Evolutionary conservation across 2,888 invertebrate species (phyloP), one percentile per base, ranked within the genome.

Genomic region (Caenorhabditis wallacei): DNA sequence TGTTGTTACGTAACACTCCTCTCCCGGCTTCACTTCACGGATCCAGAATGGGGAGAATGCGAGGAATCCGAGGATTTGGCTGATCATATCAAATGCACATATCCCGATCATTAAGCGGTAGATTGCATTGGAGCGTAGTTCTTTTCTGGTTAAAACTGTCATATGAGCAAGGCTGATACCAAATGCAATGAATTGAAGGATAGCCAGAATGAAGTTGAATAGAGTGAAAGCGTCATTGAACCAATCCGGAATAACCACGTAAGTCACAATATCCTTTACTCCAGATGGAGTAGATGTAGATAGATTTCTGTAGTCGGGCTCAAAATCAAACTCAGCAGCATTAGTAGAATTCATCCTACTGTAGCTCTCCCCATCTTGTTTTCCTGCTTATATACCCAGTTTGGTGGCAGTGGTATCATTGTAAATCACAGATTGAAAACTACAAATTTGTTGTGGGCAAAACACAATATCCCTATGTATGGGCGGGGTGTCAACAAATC

Each of bases 21-120:
- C 37, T 4, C 51, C 71, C 24, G 16, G 16, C 2, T 24, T 8
- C 2, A 46, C 30, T 16, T 40, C 18, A 37, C 69, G 16, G 18
- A 71, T 71, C 48, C 57, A 48, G 22, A 71, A 71, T 2, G 70
- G 70, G 1, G 70, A 63, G n/a, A 48, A 63, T 0, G 54, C 3
- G 43, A 63, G 24, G 20, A 72, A 54, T 3, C 51, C 37, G 0
- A 51, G 5, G 0, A 72, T 13, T 37, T 63, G 40, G 10, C 51
- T 59, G 0, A 61, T 20, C 11, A 63, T n/a, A 16, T 71, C 70
- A n/a, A 37, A 59, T 16, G 48, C 7, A 18, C 70, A 59, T 3
- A 72, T 72, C 0, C 53, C 72, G 10, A 72, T 54, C 74, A 74
- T 74, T n/a, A 74, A 16, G 7, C 74, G 64, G 18, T 56, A 74